Base-by-base conservation (phyloP, 1,140 invertebrate species). In the Drosophila ercepeae region DNA sequence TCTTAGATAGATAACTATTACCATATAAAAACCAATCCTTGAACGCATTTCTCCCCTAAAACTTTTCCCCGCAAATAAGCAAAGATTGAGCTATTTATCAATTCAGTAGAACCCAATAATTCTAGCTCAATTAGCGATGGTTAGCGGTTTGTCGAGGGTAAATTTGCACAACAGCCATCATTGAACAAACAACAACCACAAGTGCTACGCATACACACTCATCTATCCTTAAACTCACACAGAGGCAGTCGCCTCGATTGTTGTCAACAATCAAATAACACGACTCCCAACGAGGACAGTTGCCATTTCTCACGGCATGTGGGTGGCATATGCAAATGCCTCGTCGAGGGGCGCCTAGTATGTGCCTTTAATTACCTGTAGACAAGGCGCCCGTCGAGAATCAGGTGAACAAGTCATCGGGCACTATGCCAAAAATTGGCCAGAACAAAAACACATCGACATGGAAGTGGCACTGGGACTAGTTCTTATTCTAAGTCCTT, bases 181-280 rank as follows among this genome's bases (percentile, higher is more conserved):
- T 27, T 55, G 55, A 27, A 50, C 63, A 42, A 36, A 55, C 50
- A 36, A 36, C 13, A n/a, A 36, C 9, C 29, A 49, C 14, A 45
- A 39, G 34, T 27, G 21, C 23, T 11, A 49, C 25, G 51, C 50
- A 42, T 16, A 74, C 16, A 51, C 48, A 49, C 65, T 39, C 41
- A 29, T 27, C 39, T 34, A 55, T 32, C 29, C 29, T 32, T 32
- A 32, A 32, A 32, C 29, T 32, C 25, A 48, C 14, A 42, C 50
- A 36, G 4, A n/a, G 9, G 18, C n/a, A 23, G 5, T 48, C 42
- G 52, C 45, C 29, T 14, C 42, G 61, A 63, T 69, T 59, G 68
- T 68, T 83, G 82, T 71, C 75, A 60, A 84, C 75, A 79, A 79
- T 84, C 79, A 84, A 83, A 84, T 83, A 83, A 83, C 78, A 83